Evolutionary conservation across 2,888 invertebrate species (phyloP).

Genomic region (Dryobota labecula): DNA sequence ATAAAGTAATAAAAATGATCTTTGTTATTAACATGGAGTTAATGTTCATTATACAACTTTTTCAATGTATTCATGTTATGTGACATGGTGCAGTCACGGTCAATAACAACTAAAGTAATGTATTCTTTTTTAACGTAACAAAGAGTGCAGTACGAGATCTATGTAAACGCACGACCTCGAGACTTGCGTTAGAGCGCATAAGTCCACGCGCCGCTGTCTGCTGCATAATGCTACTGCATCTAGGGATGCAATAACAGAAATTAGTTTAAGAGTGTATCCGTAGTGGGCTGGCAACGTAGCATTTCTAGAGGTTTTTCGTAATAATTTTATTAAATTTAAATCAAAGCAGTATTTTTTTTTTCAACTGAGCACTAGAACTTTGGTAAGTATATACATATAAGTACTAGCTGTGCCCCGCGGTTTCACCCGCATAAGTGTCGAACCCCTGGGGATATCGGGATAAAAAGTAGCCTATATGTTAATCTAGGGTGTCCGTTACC

Average conservation of each 20-base stretch:
- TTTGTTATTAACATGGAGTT: conserved; percentile 6
- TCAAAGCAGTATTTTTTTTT: too few relatives aligned
- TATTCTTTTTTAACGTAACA: conserved; percentile 42
- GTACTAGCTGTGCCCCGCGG: too few relatives aligned
- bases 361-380: too few relatives aligned
- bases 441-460: too few relatives aligned
- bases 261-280: too few relatives aligned
- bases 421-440: too few relatives aligned
- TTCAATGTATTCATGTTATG: conserved; percentile 37
- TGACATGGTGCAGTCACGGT: conserved; percentile 30
- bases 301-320: too few relatives aligned
- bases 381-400: too few relatives aligned
- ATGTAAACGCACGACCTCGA: conserved; percentile 69
- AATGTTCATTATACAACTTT: conserved; percentile 9
- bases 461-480: too few relatives aligned
- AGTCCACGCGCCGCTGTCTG: conserved; percentile 71
- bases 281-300: too few relatives aligned
- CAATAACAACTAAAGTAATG: conserved; percentile 38
- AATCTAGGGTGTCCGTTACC: too few relatives aligned
- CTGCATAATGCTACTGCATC: conserved; percentile 71
- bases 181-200: conserved; percentile 67
- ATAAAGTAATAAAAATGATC: conserved; percentile 19
- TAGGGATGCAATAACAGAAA: conserved; percentile 56
- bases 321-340: too few relatives aligned
- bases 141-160: conserved; percentile 47